Evolutionary conservation across 2,888 invertebrate species (phyloP), one percentile per base, ranked within the genome.

Genomic region (Idaea aversata): DNA sequence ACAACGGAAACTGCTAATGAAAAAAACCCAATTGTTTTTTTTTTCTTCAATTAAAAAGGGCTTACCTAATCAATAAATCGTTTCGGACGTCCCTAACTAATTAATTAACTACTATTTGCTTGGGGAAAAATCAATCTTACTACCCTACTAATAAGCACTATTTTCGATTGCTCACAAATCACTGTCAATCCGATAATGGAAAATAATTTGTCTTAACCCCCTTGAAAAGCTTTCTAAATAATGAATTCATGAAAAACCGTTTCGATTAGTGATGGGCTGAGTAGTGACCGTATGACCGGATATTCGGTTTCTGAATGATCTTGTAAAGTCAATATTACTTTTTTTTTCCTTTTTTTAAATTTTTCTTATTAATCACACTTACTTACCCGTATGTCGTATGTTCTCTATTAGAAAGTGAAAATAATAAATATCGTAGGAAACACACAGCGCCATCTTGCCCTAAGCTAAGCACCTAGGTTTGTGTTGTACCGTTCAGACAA

Each of bases 141-240:
- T 59, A 34, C 34, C 6, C 16, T 16, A 25, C 10, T 59, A 64
- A 70, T 72, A 74, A 68, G 72, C 72, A 72, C 74, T 72, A 74
- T 68, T 74, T 71, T 71, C 61, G 72, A 74, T 72, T 74, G 74
- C 64, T 72, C 66, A 74, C 72, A 71, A 72, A 74, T 74, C 74
- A 74, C 72, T 74, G 74, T 74, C 74, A 72, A 70, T 72, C 63
- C 63, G 61, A 62, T 72, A 72, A 74, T 74, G 72, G 71, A 35
- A 61, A 61, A 74, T 74, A 72, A 74, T 74, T 74, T 74, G 72
- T 74, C 71, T 71, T 66, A 73, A 59, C 66, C 74, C 71, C 70
- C 72, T 74, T 74, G 67, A 72, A 70, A 71, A 69, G 72, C 70
- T 71, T 74, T 72, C 70, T 71, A 67, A 64, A 67, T 74, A 72